phyloP scores from a whole-genome alignment of 2,797 vertebrate genomes.

The Emydoidea blandingii region DNA sequence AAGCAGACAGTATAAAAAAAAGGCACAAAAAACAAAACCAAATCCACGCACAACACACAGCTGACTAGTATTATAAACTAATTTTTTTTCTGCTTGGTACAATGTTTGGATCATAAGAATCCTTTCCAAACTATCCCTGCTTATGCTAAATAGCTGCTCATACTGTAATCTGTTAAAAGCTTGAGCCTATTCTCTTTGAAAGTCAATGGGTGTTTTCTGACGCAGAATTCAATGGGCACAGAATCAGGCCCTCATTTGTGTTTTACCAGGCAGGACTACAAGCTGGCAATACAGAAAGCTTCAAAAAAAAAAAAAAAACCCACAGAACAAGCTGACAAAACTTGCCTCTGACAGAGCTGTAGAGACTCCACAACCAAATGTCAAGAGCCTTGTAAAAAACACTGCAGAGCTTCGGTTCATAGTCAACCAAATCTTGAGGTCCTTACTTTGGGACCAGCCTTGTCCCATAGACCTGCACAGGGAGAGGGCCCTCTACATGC shows the following conservation, averaged over 20 bases:
- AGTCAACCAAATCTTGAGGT: background rate
- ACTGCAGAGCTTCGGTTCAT: background rate
- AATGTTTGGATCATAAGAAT: slow-evolving; percentile 68
- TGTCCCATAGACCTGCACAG: background rate
- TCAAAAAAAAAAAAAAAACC: slow-evolving; percentile 4
- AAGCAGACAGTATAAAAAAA: background rate
- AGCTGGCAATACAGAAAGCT: background rate
- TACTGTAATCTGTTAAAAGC: slow-evolving; percentile 51
- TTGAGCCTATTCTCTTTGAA: slow-evolving; percentile 48
- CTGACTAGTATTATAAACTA: background rate
- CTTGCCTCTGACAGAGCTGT: slow-evolving; percentile 21
- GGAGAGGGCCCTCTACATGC: background rate
- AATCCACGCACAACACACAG: background rate
- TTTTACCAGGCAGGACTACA: slow-evolving; percentile 38
- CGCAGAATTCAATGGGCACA: slow-evolving; percentile 34
- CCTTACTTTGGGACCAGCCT: background rate
- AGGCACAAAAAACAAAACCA: background rate
- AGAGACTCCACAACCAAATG: slow-evolving; percentile 10
- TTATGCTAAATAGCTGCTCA: slow-evolving; percentile 57
- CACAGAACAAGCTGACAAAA: background rate
- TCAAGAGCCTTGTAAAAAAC: background rate
- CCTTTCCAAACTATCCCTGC: slow-evolving; percentile 50
- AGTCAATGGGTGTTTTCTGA: slow-evolving; percentile 55
- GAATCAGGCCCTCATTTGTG: slow-evolving; percentile 57
- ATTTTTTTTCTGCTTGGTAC: slow-evolving; percentile 58